Percentiles rank a stretch among this genome's conserved stretches.
phyloP scores from a whole-genome alignment of 2,797 vertebrate species.

The Gadopsis bispinosus region DNA sequence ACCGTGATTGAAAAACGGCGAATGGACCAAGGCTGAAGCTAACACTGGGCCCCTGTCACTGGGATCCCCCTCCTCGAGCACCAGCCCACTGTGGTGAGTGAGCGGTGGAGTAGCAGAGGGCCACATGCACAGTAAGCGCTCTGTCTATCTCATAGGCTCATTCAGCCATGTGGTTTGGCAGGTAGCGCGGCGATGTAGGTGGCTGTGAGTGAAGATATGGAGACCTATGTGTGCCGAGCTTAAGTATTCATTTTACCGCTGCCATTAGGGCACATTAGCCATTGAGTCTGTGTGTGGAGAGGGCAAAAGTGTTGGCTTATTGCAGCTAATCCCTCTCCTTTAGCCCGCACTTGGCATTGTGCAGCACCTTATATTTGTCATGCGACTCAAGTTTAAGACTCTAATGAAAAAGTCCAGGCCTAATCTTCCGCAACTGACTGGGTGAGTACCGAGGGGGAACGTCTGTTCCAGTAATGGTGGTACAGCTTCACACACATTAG shows the following conservation, averaged over 20 bases:
- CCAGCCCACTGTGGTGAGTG: conserved; percentile 68
- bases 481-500: conserved; percentile 36
- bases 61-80: conserved; percentile 54
- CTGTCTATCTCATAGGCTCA: conserved; percentile 79
- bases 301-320: conserved; percentile 46
- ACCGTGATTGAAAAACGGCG: conserved; percentile 37
- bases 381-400: conserved; percentile 69
- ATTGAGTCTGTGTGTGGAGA: conserved; percentile 51
- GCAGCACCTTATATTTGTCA: conserved; percentile 65
- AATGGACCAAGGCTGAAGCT: conserved; percentile 52
- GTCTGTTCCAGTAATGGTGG: conserved; percentile 61
- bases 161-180: conserved; percentile 81
- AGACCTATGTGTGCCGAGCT: conserved; percentile 71
- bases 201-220: conserved; percentile 74
- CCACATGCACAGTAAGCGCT: conserved; percentile 70
- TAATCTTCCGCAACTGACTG: conserved; percentile 73
- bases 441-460: conserved; percentile 59
- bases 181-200: conserved; percentile 76
- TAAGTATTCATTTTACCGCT: conserved; percentile 73
- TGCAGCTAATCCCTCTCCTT: conserved; percentile 66
- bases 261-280: conserved; percentile 61
- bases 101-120: conserved; percentile 68
- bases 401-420: conserved; percentile 70
- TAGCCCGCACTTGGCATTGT: conserved; percentile 66
- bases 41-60: conserved; percentile 73